These are phyloP conservation scores for Marisa cornuarietis DNA, from an alignment of 1,140 invertebrate species.

Conservation along the genomic window DNA sequence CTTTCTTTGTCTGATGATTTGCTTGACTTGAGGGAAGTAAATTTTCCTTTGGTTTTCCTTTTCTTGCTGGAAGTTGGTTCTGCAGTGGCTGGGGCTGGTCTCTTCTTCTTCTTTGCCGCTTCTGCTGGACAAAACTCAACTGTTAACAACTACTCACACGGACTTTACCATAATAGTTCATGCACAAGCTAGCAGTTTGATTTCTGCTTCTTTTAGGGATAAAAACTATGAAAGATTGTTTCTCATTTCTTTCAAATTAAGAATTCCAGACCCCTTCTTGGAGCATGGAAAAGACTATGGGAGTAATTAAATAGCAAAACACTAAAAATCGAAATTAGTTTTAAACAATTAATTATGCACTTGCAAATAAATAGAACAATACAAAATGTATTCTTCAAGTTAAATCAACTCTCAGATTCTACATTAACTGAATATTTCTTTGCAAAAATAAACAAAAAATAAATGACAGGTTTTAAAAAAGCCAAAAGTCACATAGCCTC, in stretches of 20 bases:
- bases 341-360: too few relatives aligned
- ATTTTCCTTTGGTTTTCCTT: conserved; percentile 3
- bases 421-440: too few relatives aligned
- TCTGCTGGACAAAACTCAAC: not conserved
- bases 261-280: not conserved
- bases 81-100: not conserved
- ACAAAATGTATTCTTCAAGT: too few relatives aligned
- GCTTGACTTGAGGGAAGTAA: conserved; percentile 22
- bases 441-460: not conserved
- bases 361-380: too few relatives aligned
- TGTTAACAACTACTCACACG: not conserved
- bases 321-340: too few relatives aligned
- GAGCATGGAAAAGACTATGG: not conserved
- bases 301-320: not conserved
- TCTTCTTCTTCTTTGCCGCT: conserved; percentile 8
- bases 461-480: not conserved
- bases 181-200: not conserved
- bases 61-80: conserved; percentile 9
- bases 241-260: not conserved
- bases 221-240: not conserved
- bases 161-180: not conserved
- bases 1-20: conserved; percentile 13
- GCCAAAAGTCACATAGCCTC: not conserved
- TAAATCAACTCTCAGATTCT: too few relatives aligned
- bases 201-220: not conserved